A percentile compares a stretch with the other conserved stretches of the same genome.
These are phyloP conservation scores for Meta bourneti DNA, from an alignment of 2,888 invertebrate genomes.

Conservation along the genomic window DNA sequence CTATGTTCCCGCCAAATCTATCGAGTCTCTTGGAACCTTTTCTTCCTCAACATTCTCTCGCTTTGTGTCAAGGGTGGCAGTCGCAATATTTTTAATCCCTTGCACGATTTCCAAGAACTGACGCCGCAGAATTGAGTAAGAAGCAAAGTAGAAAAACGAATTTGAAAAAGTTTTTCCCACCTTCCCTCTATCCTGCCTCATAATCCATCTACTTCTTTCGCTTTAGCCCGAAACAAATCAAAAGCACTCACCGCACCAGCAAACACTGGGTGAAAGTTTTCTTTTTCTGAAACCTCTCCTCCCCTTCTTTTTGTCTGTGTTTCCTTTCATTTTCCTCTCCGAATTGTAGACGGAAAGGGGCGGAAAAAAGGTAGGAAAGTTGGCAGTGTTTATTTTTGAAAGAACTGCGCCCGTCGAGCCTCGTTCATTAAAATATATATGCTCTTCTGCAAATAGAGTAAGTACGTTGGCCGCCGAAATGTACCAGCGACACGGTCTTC, in stretches of 20 bases:
- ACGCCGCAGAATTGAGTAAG: background rate
- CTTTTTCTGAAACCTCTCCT: background rate
- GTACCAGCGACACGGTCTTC: background rate
- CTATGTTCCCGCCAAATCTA: background rate
- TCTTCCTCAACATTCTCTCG: background rate
- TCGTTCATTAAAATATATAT: slow-evolving; percentile 66
- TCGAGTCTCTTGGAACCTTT: background rate
- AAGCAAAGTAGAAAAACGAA: background rate
- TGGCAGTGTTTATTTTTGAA: slow-evolving; percentile 60
- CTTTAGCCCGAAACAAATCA: slow-evolving; percentile 24
- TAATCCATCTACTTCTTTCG: slow-evolving; percentile 39
- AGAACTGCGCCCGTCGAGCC: slow-evolving; percentile 24
- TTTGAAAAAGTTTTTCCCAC: background rate
- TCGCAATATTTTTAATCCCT: slow-evolving; percentile 18
- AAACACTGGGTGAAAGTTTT: slow-evolving; percentile 14
- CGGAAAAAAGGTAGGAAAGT: slow-evolving; percentile 1
- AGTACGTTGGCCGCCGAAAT: slow-evolving; percentile 46
- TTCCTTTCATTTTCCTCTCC: slow-evolving; percentile 20
- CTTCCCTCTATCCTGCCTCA: background rate
- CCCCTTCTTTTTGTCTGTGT: background rate
- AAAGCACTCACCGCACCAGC: slow-evolving; percentile 18
- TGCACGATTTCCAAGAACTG: slow-evolving; percentile 34
- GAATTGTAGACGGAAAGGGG: background rate
- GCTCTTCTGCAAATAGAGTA: slow-evolving; percentile 57
- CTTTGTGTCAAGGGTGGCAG: background rate